These are phyloP conservation scores for Uloborus plumipes DNA, from an alignment of 2,888 invertebrate genomes.

Conservation along the genomic window DNA sequence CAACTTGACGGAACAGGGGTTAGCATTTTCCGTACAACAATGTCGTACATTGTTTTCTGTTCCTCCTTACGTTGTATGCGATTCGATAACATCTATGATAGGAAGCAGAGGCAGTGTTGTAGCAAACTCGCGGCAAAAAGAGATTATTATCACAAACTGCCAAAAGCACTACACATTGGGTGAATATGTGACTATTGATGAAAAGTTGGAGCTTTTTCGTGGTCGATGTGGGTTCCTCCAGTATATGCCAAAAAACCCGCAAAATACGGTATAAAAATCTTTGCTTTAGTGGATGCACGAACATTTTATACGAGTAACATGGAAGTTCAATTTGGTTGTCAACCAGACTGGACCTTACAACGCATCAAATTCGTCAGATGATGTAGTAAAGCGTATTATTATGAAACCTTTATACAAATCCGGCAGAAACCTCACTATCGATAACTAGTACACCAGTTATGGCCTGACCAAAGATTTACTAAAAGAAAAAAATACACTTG, in stretches of 20 bases:
- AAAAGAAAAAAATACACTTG: conserved; percentile 3
- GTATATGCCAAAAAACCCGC: conserved; percentile 16
- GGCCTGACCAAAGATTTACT: neutral
- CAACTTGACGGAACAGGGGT: conserved; percentile 10
- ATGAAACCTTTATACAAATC: too few relatives aligned
- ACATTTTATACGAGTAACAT: conserved; percentile 37
- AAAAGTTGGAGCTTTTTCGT: conserved; percentile 28
- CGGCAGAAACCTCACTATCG: neutral
- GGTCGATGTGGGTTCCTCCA: conserved; percentile 30
- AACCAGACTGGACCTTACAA: conserved; percentile 32
- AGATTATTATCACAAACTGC: conserved; percentile 10
- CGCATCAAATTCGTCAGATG: neutral
- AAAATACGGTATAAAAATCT: conserved; percentile 40
- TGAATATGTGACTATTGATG: conserved; percentile 35
- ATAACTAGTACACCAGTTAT: conserved; percentile 1
- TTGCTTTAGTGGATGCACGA: conserved; percentile 25
- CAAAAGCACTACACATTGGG: conserved; percentile 21
- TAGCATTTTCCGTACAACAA: conserved; percentile 10
- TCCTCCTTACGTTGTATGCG: neutral
- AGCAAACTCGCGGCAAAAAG: neutral
- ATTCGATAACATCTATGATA: neutral
- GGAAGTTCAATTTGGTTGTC: conserved; percentile 40
- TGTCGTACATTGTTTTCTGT: conserved; percentile 13
- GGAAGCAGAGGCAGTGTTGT: neutral
- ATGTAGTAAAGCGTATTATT: too few relatives aligned